Base-by-base conservation (phyloP, 2,113 vertebrate genomes). In the Bubo scandiacus region DNA sequence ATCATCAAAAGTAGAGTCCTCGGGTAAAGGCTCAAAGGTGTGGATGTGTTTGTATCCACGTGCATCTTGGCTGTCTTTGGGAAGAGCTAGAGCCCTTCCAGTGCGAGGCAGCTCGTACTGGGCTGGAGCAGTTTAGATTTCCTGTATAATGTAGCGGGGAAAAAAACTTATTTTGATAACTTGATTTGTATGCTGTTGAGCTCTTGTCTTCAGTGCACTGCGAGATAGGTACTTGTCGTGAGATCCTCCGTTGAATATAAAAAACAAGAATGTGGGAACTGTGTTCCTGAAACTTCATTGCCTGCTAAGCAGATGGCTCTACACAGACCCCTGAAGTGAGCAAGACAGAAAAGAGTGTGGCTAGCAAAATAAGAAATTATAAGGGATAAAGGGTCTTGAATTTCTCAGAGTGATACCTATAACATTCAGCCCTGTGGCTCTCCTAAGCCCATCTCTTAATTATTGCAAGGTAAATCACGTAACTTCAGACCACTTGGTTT, bases 361-460 rank as follows among this genome's bases (percentile, higher is more conserved):
- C 32, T 47, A 59, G 9, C 32, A 74, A 82, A 88, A 51, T 29
- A 36, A 86, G 42, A 89, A 85, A 49, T 57, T 66, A 42, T 21
- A 42, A 12, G 23, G 34, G 23, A 17, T 51, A 34, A 74, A 22
- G 51, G 55, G 18, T 68, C 49, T 79, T 27, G 23, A 62, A 34
- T 12, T 43, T 63, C 38, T 92, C 30, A 3, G 32, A 66, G 43
- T 10, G 42, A 17, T 23, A 21, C 30, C 22, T 77, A 38, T 59
- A 36, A n/a, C 0, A 0, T 75, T 59, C 62, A 68, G 15, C 57
- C 22, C 15, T 63, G 2, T 55, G 65, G 43, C 81, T 67, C 23
- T 30, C 19, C 45, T n/a, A 22, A 51, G 63, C 36, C 20, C 17
- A 3, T 67, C 66, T 55, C 42, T 82, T 80, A 47, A 12, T 66